Base-by-base conservation (phyloP, 2,113 vertebrate species). In the Sterrhoptilus dennistouni region DNA sequence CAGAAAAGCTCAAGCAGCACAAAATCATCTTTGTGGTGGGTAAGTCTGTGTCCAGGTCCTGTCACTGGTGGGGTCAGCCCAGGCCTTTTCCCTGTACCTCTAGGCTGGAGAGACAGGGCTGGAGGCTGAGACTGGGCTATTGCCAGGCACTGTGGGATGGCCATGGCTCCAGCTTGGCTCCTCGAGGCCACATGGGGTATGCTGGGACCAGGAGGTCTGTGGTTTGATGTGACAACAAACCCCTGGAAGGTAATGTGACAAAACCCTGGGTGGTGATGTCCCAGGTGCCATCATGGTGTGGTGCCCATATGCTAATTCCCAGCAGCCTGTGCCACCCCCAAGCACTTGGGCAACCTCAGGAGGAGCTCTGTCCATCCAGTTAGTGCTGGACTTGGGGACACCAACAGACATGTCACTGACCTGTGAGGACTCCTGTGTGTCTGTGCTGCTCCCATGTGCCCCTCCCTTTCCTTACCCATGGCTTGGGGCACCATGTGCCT, bases 11-110 rank as follows among this genome's bases (percentile, higher is more conserved):
- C 93, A 99, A 99, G 97, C 97, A 99, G 64, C 96, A 98, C 84
- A 99, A 99, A 97, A 99, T 99, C 98, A 99, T 99, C 98, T 99
- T 99, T 9, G 99, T 99, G 72, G 99, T 99, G 91, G 99, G 99
- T 99, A 97, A 99, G 99, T 99, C 53, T 24, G 22, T 38, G 17
- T 49, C 13, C 0, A 0, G 21, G 17, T 83, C 29, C 47, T 85
- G 60, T 70, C 3, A 1, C 36, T 83, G 42, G 3, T 4, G 18
- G 61, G 50, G 14, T 85, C 28, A 49, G 59, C 11, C 4, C 53
- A 72, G 20, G 52, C 60, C 69, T 6, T 4, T 75, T 33, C 25
- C 42, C 29, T 20, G 8, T 2, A 3, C 6, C 24, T 29, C 27
- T 8, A 4, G 44, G 24, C 18, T 5, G 38, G 60, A 53, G 28